These are phyloP conservation scores for Drosophila gunungcola DNA, from an alignment of 1,140 invertebrate species.

Conservation along the genomic window DNA sequence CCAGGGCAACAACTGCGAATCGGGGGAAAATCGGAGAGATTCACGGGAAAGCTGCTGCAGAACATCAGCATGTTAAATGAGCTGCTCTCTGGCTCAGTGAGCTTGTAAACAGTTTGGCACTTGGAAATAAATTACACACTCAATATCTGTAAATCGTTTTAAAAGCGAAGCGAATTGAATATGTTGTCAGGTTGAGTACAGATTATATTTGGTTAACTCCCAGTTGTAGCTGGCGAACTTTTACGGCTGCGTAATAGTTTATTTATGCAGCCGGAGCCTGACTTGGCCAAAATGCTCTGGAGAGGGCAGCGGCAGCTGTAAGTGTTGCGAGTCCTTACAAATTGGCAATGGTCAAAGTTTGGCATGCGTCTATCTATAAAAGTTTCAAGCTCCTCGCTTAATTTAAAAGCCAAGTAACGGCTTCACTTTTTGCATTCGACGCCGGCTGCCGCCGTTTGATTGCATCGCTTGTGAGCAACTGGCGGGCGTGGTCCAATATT, in stretches of 20 bases:
- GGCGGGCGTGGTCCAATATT: slow-evolving; percentile 31
- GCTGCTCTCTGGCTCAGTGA: slow-evolving; percentile 33
- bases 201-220: slow-evolving; percentile 61
- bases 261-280: slow-evolving; percentile 36
- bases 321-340: slow-evolving; percentile 50
- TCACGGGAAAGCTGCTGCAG: slow-evolving; percentile 6
- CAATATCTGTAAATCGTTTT: slow-evolving; percentile 49
- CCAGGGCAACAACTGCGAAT: slow-evolving; percentile 36
- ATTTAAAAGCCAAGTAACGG: slow-evolving; percentile 50
- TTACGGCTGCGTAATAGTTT: slow-evolving; percentile 26
- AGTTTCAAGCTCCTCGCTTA: slow-evolving; percentile 35
- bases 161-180: slow-evolving; percentile 52
- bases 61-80: slow-evolving; percentile 51
- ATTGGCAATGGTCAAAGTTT: slow-evolving; percentile 57
- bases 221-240: slow-evolving; percentile 18
- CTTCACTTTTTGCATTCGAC: slow-evolving; percentile 34
- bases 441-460: slow-evolving; percentile 55
- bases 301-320: slow-evolving; percentile 30
- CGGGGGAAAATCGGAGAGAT: slow-evolving; percentile 5
- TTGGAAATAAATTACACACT: slow-evolving; percentile 63
- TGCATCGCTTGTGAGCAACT: slow-evolving; percentile 44
- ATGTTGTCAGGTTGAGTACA: slow-evolving; percentile 38
- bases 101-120: slow-evolving; percentile 56
- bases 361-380: slow-evolving; percentile 49
- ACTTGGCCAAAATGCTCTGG: not conserved